phyloP scores from a whole-genome alignment of 2,113 vertebrate genomes.

The Cebidichthys violaceus region DNA sequence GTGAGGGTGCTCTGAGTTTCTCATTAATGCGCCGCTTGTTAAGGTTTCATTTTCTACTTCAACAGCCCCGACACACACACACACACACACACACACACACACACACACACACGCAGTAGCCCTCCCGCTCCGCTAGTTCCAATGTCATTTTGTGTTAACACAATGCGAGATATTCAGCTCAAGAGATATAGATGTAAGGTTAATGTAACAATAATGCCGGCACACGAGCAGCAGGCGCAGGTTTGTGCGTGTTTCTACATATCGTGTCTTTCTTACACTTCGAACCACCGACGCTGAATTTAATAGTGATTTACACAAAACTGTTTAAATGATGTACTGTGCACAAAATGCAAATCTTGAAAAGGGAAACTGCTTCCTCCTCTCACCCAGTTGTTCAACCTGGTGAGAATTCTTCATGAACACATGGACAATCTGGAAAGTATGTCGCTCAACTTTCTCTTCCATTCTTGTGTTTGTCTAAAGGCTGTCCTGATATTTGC shows the following conservation, averaged over 20 bases:
- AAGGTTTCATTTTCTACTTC: background rate
- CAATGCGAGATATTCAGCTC: background rate
- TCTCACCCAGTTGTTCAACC: conserved; percentile 97
- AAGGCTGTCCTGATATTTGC: background rate
- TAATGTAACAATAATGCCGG: too few species aligned
- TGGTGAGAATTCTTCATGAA: conserved; percentile 98
- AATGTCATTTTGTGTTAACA: background rate
- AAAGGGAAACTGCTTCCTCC: conserved; percentile 64
- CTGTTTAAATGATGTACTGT: conserved; percentile 27
- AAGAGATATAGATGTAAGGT: too few species aligned
- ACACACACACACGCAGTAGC: background rate
- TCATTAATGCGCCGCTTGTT: too few species aligned
- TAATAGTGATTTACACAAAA: background rate
- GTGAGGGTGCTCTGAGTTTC: too few species aligned
- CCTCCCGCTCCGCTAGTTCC: background rate
- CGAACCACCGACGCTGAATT: background rate
- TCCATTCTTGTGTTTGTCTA: conserved; percentile 21
- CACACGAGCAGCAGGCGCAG: background rate
- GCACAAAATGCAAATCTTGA: conserved; percentile 28
- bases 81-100: background rate
- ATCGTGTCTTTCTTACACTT: background rate
- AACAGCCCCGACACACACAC: background rate
- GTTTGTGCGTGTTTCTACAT: background rate
- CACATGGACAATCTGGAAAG: conserved; percentile 99
- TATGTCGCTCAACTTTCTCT: conserved; percentile 79